These are phyloP conservation scores for Odontothrips loti DNA, from an alignment of 2,888 invertebrate species.

Conservation along the genomic window DNA sequence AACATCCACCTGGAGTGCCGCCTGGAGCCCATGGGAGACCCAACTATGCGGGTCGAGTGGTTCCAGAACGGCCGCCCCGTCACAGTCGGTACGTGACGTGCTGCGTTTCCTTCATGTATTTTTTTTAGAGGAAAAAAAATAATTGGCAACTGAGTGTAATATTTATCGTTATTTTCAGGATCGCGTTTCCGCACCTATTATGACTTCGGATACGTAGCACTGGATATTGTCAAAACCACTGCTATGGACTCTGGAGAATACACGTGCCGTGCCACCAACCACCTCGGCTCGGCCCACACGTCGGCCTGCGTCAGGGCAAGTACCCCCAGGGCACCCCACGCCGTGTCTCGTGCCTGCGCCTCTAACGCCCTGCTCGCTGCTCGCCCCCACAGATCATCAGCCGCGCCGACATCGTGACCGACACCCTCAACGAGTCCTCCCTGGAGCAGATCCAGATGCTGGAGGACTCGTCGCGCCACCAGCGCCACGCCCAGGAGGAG, in stretches of 20 bases:
- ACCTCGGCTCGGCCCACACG: conserved; percentile 87
- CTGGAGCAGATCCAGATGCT: conserved; percentile 87
- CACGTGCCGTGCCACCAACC: conserved; percentile 88
- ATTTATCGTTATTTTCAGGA: conserved; percentile 41
- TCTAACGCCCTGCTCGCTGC: conserved; percentile 12
- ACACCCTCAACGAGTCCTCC: conserved; percentile 88
- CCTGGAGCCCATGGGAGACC: conserved; percentile 92
- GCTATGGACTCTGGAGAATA: conserved; percentile 95
- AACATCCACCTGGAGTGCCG: conserved; percentile 89
- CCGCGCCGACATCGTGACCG: conserved; percentile 75
- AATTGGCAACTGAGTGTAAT: not conserved
- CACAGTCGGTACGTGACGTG: conserved; percentile 61
- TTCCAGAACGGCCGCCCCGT: conserved; percentile 88
- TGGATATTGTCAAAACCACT: conserved; percentile 91
- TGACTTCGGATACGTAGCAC: conserved; percentile 94
- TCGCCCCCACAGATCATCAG: conserved; percentile 55
- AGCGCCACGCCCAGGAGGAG: conserved; percentile 70
- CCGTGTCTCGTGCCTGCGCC: no score
- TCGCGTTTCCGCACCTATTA: conserved; percentile 92
- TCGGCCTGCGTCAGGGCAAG: conserved; percentile 76
- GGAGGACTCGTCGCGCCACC: conserved; percentile 71
- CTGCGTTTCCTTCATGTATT: not conserved
- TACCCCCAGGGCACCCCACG: not conserved
- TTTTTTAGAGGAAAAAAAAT: no score
- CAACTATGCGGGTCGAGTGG: conserved; percentile 93